These are phyloP conservation scores for Sardina pilchardus DNA, from an alignment of 2,113 vertebrate species.

Conservation along the genomic window DNA sequence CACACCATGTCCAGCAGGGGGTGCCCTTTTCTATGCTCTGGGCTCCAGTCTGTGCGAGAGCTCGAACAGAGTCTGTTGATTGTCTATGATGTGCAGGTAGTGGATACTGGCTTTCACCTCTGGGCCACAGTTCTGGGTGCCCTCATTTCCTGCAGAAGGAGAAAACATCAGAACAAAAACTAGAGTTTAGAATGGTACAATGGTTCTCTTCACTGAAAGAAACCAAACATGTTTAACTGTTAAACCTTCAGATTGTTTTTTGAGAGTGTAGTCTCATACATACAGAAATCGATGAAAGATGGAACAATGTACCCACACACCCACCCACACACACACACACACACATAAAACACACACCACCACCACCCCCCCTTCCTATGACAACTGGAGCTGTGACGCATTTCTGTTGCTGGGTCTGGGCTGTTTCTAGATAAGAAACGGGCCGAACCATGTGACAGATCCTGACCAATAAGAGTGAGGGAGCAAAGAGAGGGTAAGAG, in stretches of 20 bases:
- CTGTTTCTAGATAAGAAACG: not conserved
- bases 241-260: not conserved
- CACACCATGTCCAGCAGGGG: not conserved
- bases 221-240: not conserved
- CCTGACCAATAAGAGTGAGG: not conserved
- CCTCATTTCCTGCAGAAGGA: constrained; percentile 77
- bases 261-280: not conserved
- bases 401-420: not conserved
- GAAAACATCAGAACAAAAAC: not conserved
- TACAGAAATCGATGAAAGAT: not conserved
- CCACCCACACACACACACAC: too few relatives aligned
- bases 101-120: constrained; percentile 87
- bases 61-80: constrained; percentile 95
- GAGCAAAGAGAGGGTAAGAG: constrained; percentile 10
- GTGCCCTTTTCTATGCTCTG: constrained; percentile 67
- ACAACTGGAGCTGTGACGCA: not conserved
- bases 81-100: constrained; percentile 94
- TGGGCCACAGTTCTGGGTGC: constrained; percentile 82
- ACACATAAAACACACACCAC: too few relatives aligned
- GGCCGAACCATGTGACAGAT: not conserved
- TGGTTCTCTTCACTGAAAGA: not conserved
- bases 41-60: constrained; percentile 97
- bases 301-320: not conserved
- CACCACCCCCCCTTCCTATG: not conserved
- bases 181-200: not conserved